phyloP scores from a whole-genome alignment of 2,113 vertebrate genomes.

The Engraulis encrasicolus region DNA sequence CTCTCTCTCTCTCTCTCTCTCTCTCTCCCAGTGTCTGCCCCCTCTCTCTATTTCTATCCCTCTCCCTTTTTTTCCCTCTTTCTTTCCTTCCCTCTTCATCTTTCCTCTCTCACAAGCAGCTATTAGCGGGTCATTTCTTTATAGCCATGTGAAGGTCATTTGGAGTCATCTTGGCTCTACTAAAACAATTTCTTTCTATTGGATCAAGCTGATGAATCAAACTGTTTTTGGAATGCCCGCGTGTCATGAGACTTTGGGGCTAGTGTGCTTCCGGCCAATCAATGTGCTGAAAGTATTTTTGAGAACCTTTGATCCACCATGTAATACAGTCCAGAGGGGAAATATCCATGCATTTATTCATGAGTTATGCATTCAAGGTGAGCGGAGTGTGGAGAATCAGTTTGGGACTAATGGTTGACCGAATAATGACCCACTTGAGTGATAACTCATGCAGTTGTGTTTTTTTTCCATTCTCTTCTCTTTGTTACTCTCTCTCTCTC shows the following conservation, averaged over 20 bases:
- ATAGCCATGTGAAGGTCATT: neutral
- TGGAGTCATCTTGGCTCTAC: neutral
- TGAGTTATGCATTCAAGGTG: neutral
- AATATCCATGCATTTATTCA: neutral
- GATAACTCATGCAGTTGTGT: too few relatives aligned
- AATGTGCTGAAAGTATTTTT: neutral
- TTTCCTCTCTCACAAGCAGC: too few relatives aligned
- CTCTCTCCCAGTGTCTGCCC: too few relatives aligned
- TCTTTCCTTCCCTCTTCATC: too few relatives aligned
- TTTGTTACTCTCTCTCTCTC: too few relatives aligned
- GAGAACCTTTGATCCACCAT: neutral
- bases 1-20: too few relatives aligned
- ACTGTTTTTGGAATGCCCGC: neutral
- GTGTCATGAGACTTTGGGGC: slow-evolving; percentile 8
- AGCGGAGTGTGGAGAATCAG: neutral
- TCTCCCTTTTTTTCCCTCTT: too few relatives aligned
- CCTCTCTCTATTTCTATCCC: too few relatives aligned
- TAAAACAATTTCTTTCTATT: slow-evolving; percentile 1
- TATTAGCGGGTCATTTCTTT: neutral
- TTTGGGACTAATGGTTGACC: neutral
- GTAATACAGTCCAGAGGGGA: neutral
- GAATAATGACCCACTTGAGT: neutral
- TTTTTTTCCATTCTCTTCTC: too few relatives aligned
- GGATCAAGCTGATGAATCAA: neutral
- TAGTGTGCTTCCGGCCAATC: neutral